These are phyloP conservation scores for Zaprionus vittiger DNA, from an alignment of 1,140 invertebrate genomes.

Conservation along the genomic window DNA sequence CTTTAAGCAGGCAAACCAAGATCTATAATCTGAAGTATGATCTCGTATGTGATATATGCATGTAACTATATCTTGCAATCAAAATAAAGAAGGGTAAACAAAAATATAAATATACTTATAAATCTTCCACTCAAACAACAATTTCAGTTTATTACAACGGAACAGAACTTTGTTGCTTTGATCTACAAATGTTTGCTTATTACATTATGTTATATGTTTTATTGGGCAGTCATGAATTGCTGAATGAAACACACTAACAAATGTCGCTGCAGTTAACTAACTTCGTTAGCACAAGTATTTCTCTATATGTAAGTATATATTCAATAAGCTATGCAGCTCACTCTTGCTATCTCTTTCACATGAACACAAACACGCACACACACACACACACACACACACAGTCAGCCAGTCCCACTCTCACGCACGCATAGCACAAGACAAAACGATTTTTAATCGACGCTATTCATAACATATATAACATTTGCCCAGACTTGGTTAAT, in stretches of 20 bases:
- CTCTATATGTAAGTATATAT: conserved; percentile 33
- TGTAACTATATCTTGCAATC: background rate
- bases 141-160: conserved; percentile 34
- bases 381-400: background rate
- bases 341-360: conserved; percentile 34
- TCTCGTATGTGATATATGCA: too few relatives aligned
- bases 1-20: background rate
- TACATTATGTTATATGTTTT: conserved; percentile 12
- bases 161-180: conserved; percentile 15
- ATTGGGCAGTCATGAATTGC: conserved; percentile 25
- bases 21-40: too few relatives aligned
- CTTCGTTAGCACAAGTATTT: conserved; percentile 47
- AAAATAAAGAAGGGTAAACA: background rate
- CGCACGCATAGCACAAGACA: conserved; percentile 10
- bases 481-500: conserved; percentile 31
- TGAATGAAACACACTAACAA: conserved; percentile 28
- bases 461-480: conserved; percentile 21
- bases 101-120: background rate
- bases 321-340: conserved; percentile 42
- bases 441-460: conserved; percentile 36
- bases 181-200: conserved; percentile 5
- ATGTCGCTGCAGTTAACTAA: conserved; percentile 33
- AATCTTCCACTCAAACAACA: background rate
- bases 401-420: background rate
- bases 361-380: background rate